These are phyloP conservation scores for Priocnemis perturbator DNA, from an alignment of 2,888 invertebrate genomes.

Conservation along the genomic window DNA sequence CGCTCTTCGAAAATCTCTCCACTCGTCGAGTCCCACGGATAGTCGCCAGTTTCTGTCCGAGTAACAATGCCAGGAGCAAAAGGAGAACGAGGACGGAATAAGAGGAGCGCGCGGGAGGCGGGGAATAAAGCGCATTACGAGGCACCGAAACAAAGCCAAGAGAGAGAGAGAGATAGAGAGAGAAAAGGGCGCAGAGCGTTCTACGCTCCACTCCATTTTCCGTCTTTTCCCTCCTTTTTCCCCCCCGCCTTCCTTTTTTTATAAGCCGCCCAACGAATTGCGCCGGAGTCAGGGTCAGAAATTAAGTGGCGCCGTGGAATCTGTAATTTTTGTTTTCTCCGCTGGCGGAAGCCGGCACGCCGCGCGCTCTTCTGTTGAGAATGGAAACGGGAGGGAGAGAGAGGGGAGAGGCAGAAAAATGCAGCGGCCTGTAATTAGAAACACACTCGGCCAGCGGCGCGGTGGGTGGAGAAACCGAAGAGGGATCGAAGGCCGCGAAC, in stretches of 20 bases:
- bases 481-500: constrained; percentile 40
- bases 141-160: constrained; percentile 6
- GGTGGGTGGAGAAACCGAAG: constrained; percentile 51
- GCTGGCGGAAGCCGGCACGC: constrained; percentile 22
- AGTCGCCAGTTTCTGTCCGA: too few species aligned
- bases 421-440: constrained; percentile 60
- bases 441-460: constrained; percentile 24
- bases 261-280: constrained; percentile 19
- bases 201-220: not conserved
- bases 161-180: constrained; percentile 2
- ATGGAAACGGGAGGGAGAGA: not conserved
- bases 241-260: not conserved
- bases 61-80: too few species aligned
- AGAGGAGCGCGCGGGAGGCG: too few species aligned
- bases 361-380: not conserved
- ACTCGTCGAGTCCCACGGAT: too few species aligned
- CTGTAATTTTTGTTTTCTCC: constrained; percentile 41
- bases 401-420: constrained; percentile 39
- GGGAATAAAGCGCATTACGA: constrained; percentile 14
- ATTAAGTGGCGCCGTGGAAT: constrained; percentile 46
- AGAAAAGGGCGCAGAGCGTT: not conserved
- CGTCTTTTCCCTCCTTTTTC: not conserved
- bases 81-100: too few species aligned
- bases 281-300: constrained; percentile 17
- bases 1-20: too few species aligned